Evolutionary conservation across 2,888 invertebrate genomes (phyloP).

Genomic region (Lasioglossum zephyrum): DNA sequence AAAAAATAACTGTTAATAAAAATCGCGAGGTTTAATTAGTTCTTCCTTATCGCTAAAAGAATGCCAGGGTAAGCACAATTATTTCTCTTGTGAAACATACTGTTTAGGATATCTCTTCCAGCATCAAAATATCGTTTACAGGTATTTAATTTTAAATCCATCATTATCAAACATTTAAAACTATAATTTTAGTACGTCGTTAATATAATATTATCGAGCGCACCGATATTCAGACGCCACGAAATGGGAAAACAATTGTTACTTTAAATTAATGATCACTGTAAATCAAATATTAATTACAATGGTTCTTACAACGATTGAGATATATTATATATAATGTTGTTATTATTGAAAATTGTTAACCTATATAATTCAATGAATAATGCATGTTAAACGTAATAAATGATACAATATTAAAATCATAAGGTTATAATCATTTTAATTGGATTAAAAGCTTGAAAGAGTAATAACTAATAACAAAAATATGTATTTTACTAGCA

Average conservation of each 20-base stretch:
- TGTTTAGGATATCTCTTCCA: conserved; percentile 50
- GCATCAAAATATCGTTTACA: conserved; percentile 37
- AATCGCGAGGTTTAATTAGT: conserved; percentile 39
- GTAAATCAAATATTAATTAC: neutral
- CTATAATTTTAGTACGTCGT: neutral
- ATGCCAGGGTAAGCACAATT: conserved; percentile 70
- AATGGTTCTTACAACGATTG: neutral
- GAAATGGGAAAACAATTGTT: neutral
- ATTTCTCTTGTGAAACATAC: conserved; percentile 54
- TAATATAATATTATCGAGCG: neutral
- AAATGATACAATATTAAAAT: neutral
- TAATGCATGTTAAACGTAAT: neutral
- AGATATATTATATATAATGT: neutral
- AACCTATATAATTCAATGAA: neutral
- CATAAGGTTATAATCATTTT: neutral
- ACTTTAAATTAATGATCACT: conserved; percentile 1
- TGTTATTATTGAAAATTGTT: conserved; percentile 1
- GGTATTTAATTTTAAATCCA: conserved; percentile 50
- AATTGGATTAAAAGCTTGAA: neutral
- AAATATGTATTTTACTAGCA: conserved; percentile 73
- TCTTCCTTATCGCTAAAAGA: conserved; percentile 53
- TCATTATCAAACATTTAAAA: conserved; percentile 28
- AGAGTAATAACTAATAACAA: neutral
- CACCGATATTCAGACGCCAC: neutral
- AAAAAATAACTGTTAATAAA: conserved; percentile 27